These are phyloP conservation scores for Gyrodactylus bullatarudis DNA, from an alignment of 1,140 invertebrate genomes.

Conservation along the genomic window DNA sequence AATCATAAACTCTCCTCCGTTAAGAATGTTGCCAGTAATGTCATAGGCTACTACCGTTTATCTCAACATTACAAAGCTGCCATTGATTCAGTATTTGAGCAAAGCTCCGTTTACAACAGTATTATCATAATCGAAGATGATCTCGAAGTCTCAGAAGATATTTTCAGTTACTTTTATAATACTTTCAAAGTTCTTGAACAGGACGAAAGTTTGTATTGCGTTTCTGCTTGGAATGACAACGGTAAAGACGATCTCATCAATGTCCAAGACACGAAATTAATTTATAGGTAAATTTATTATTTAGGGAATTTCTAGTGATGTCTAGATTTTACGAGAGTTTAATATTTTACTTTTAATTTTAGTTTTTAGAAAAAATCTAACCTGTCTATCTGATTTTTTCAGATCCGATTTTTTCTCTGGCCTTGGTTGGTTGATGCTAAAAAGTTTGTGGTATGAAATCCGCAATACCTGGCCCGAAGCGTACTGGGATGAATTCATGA, in stretches of 20 bases:
- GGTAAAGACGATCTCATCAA: constrained; percentile 25
- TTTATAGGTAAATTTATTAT: no score
- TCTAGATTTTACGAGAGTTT: no score
- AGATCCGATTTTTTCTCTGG: constrained; percentile 93
- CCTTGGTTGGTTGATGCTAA: constrained; percentile 72
- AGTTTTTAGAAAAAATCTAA: no score
- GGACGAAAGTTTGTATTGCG: background rate
- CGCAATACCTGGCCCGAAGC: constrained; percentile 53
- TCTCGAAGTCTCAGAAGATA: constrained; percentile 2
- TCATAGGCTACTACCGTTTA: background rate
- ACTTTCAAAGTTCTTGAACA: background rate
- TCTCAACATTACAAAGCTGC: background rate
- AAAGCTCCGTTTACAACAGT: background rate
- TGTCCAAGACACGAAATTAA: no score
- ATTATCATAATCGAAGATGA: constrained; percentile 3
- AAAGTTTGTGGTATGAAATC: constrained; percentile 44
- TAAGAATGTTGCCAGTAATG: background rate
- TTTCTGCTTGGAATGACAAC: constrained; percentile 3
- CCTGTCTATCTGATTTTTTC: constrained; percentile 28
- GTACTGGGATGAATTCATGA: constrained; percentile 98
- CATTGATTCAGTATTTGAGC: background rate
- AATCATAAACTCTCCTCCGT: background rate
- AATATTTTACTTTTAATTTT: no score
- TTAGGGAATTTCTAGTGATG: no score
- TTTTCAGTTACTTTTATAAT: background rate